Evolutionary conservation across 2,888 invertebrate species (phyloP).

Genomic region (Clostera curtula): DNA sequence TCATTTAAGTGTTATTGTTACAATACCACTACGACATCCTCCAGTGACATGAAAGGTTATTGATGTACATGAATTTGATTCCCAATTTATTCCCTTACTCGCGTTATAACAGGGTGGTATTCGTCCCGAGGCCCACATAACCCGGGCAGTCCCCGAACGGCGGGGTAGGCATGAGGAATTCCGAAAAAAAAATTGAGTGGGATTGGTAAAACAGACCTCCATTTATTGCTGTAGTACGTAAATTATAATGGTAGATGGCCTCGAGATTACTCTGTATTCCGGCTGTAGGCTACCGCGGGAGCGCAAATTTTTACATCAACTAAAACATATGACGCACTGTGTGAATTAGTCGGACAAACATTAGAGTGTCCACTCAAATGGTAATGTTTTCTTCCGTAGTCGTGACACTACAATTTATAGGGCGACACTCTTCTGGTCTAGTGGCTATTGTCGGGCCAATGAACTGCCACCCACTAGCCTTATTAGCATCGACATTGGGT

Average conservation of each 20-base stretch:
- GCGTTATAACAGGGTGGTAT: too few species aligned
- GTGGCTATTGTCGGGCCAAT: constrained; percentile 4
- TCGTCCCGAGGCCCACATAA: too few species aligned
- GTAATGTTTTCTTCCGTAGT: constrained; percentile 5
- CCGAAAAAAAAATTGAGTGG: too few species aligned
- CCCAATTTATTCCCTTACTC: too few species aligned
- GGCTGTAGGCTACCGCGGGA: constrained; percentile 11
- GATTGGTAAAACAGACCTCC: too few species aligned
- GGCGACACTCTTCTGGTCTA: constrained; percentile 11
- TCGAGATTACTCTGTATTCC: constrained; percentile 4
- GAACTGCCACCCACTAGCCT: constrained; percentile 3
- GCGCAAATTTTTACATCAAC: constrained; percentile 2
- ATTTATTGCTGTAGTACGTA: too few species aligned
- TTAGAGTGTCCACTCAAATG: not conserved
- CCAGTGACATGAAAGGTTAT: too few species aligned
- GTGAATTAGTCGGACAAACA: constrained; percentile 4
- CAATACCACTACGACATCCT: too few species aligned
- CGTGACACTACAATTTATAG: constrained; percentile 15
- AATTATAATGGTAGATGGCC: constrained; percentile 3
- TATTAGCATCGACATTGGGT: constrained; percentile 1
- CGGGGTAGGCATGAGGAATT: too few species aligned
- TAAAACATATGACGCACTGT: constrained; percentile 3
- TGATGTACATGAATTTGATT: too few species aligned
- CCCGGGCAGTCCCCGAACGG: too few species aligned
- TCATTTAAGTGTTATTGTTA: not conserved